Conservation (phyloP, 1,140 invertebrate genomes). For the Anadara kagoshimensis region DNA sequence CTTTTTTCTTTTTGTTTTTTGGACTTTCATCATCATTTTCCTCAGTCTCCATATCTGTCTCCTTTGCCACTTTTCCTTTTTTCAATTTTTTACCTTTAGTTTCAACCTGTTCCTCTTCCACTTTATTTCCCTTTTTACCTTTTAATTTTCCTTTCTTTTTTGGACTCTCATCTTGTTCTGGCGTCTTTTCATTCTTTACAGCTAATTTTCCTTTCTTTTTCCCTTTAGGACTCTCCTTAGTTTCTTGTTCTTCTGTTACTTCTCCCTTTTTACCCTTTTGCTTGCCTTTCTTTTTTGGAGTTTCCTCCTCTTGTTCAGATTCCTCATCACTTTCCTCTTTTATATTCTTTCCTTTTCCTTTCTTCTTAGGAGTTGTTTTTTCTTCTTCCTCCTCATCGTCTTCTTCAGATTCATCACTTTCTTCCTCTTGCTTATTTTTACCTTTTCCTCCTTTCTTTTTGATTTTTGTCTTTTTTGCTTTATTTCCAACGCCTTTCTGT, state of each 20-base stretch:
- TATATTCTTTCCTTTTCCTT: slow-evolving; percentile 50
- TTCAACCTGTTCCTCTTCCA: neutral
- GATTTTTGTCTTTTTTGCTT: slow-evolving; percentile 4
- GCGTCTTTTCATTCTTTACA: neutral
- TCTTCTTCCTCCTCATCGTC: slow-evolving; percentile 26
- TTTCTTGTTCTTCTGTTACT: slow-evolving; percentile 23
- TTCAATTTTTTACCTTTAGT: neutral
- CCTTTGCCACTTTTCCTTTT: neutral
- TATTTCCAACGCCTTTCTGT: neutral
- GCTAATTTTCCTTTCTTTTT: slow-evolving; percentile 10
- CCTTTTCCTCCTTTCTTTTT: neutral
- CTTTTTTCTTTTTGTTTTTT: neutral
- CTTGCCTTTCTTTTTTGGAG: slow-evolving; percentile 18
- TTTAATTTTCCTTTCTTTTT: slow-evolving; percentile 33
- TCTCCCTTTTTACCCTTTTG: slow-evolving; percentile 16
- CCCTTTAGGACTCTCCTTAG: slow-evolving; percentile 8
- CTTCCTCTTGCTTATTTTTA: neutral
- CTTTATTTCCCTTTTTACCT: neutral
- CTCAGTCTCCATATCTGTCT: slow-evolving; percentile 2
- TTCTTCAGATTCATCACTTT: neutral
- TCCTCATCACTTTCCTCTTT: slow-evolving; percentile 40
- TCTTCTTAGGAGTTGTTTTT: slow-evolving; percentile 50
- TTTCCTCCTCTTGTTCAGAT: slow-evolving; percentile 6
- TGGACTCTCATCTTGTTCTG: slow-evolving; percentile 24
- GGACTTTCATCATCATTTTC: neutral